phyloP scores from a whole-genome alignment of 2,113 vertebrate genomes.

The Aldabrachelys gigantea region DNA sequence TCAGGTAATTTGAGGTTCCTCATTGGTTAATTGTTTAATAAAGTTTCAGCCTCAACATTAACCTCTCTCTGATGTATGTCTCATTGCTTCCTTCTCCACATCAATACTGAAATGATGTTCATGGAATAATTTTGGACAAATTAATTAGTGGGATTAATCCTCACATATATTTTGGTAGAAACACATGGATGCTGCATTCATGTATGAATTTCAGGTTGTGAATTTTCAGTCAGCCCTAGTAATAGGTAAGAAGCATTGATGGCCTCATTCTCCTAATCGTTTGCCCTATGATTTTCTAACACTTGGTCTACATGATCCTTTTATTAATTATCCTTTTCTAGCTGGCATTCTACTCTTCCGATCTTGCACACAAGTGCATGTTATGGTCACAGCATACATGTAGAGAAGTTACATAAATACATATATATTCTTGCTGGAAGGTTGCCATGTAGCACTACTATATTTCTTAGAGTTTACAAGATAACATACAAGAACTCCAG shows the following conservation, averaged over 20 bases:
- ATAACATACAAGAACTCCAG: neutral
- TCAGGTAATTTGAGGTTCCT: neutral
- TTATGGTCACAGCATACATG: neutral
- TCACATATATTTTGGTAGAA: neutral
- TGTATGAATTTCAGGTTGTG: constrained; percentile 13
- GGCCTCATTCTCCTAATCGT: neutral
- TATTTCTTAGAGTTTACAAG: neutral
- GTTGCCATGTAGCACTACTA: neutral
- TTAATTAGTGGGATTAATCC: constrained; percentile 3
- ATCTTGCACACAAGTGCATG: fast-evolving
- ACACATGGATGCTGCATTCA: constrained; percentile 29
- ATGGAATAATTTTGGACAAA: neutral
- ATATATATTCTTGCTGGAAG: neutral
- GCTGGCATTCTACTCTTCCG: neutral
- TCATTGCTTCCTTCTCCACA: fast-evolving
- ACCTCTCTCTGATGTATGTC: neutral
- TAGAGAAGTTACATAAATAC: neutral
- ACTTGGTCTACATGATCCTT: neutral
- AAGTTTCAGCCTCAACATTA: too few relatives aligned
- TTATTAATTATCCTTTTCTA: neutral
- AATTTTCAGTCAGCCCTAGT: constrained; percentile 2
- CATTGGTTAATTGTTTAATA: neutral
- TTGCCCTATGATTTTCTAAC: neutral
- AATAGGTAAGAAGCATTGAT: neutral
- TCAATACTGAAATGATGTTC: constrained; percentile 8